Base-by-base conservation (phyloP, 2,888 invertebrate genomes). In the Hypselothyrea guttata region DNA sequence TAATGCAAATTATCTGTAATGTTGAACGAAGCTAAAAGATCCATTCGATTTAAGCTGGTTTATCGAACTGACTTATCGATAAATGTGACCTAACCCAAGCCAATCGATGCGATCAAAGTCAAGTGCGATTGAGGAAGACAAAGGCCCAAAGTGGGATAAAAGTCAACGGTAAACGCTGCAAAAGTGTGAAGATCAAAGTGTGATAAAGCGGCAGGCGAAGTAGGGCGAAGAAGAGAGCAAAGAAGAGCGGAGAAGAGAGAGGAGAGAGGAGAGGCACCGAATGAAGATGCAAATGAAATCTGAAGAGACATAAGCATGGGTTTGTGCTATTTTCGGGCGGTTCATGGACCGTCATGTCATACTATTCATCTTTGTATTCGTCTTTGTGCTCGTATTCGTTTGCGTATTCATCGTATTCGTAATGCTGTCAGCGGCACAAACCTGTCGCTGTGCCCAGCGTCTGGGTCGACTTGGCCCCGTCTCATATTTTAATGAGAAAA, bases 401-500 rank as follows among this genome's bases (percentile, higher is more conserved):
- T 56, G 49, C 42, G 31, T 31, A 38, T 46, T 30, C 41, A 34
- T 30, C 13, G n/a, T 42, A 34, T 37, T 13, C 33, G 42, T 66
- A 71, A 44, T 52, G 59, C 48, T 48, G 52, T 56, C 74, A 74
- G 75, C 53, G 13, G 53, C 53, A 9, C 3, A 74, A 70, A 70
- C 71, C 70, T 55, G 70, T 70, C 69, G 56, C 46, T 67, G 22
- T n/a, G 48, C 22, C 30, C 22, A 13, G 13, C 13, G 33, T 38
- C 52, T 54, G 53, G 56, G 62, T 49, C 54, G 63, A 22, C 42
- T 44, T 44, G 55, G 40, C 49, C 56, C 78, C 66, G 65, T 78
- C 75, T 81, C 74, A 81, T 84, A 81, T 86, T 84, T 84, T 84
- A 86, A 79, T 79, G 84, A 86, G 82, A 79, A 79, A 79, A 79